Percentiles rank a stretch among this genome's conserved stretches.
Conservation (phyloP, 2,888 invertebrate species). For the Cheilosia impressa region DNA sequence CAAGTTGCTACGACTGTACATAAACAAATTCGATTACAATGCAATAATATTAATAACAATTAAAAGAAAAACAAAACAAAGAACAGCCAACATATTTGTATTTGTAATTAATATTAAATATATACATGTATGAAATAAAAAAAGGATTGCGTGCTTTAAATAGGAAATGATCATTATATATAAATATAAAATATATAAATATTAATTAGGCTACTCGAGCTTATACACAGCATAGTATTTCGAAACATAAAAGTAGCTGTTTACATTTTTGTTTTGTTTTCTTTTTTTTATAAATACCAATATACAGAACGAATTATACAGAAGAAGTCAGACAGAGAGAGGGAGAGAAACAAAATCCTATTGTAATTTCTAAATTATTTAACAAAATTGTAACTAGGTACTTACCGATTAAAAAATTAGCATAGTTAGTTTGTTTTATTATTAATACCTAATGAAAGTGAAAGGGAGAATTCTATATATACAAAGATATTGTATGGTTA, state of each 20-base stretch:
- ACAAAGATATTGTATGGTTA: background rate
- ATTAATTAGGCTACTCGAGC: slow-evolving; percentile 18
- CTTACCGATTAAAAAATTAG: background rate
- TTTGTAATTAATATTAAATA: background rate
- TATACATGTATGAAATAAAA: background rate
- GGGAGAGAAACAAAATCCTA: slow-evolving; percentile 18
- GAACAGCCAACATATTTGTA: slow-evolving; percentile 10
- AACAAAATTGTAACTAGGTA: background rate
- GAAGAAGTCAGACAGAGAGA: background rate
- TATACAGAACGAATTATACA: background rate
- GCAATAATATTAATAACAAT: slow-evolving; percentile 37
- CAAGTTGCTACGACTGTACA: slow-evolving; percentile 61
- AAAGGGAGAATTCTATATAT: background rate
- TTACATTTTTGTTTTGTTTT: background rate
- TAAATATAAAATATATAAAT: background rate
- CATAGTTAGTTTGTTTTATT: slow-evolving; percentile 14
- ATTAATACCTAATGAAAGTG: background rate
- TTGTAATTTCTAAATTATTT: slow-evolving; percentile 13
- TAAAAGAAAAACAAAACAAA: background rate
- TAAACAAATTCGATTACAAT: slow-evolving; percentile 40
- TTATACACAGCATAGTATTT: slow-evolving; percentile 30
- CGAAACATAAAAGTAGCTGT: background rate
- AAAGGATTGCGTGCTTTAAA: slow-evolving; percentile 38
- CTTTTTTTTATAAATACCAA: slow-evolving; percentile 16
- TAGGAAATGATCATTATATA: slow-evolving; percentile 15